Evolutionary conservation across 2,113 vertebrate genomes (phyloP), one percentile per base, ranked within the genome.

Genomic region (Platichthys stellatus): DNA sequence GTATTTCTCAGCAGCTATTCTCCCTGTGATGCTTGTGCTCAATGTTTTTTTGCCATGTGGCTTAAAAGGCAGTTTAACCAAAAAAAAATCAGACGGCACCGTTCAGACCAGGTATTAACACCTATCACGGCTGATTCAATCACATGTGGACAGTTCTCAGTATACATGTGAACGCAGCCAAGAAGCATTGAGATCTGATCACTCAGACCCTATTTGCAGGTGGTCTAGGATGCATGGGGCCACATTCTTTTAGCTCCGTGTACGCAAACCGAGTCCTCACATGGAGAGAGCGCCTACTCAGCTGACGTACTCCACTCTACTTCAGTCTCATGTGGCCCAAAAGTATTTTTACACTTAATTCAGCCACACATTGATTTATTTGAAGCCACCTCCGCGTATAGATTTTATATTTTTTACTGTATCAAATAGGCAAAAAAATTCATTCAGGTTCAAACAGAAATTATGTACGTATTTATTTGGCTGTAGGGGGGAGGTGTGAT

Each of bases 21-120:
- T 47, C 45, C 24, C 26, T 65, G 2, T 81, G 13, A 82, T 84
- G 56, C 83, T 79, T 88, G 64, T 84, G 78, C 87, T 70, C 21
- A 73, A 65, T 73, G 57, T 57, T 71, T 65, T 80, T 80, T 66
- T 81, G 54, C 40, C 65, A 70, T 23, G 28, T 59, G 0, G 67
- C 65, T 72, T 72, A 1, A 66, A 59, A 66, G 45, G 20, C 2
- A 15, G 21, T 49, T 49, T 3, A 18, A 23, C 23, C 23, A 43
- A 43, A 43, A 43, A 43, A 13, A 12, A 3, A 21, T 21, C 20
- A 54, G 51, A 54, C 3, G 20, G 4, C 51, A 20, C 11, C 20
- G 20, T n/a, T 54, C 51, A 54, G 51, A 54, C 51, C 51, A 21
- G 51, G 51, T n/a, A n/a, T n/a, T 54, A 54, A n/a, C 51, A 54